Evolutionary conservation across 2,888 invertebrate genomes (phyloP).

Genomic region (Neelides folsomi): DNA sequence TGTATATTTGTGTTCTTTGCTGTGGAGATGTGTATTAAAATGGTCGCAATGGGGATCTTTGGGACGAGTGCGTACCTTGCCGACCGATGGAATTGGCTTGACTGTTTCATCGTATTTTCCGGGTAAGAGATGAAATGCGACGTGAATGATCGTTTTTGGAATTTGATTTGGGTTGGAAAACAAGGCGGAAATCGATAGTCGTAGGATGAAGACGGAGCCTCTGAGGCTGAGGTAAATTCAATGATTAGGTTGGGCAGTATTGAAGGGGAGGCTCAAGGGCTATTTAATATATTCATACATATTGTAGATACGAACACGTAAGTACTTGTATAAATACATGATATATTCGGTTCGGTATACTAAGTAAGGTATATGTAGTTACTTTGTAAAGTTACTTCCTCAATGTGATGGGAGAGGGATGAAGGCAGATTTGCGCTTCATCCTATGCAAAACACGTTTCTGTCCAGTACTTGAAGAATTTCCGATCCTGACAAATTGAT

Average conservation of each 20-base stretch:
- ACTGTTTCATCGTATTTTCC: slow-evolving; percentile 93
- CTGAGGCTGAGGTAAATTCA: not conserved
- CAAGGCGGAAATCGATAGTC: not conserved
- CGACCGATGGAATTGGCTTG: slow-evolving; percentile 97
- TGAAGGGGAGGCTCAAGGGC: not conserved
- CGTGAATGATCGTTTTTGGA: not conserved
- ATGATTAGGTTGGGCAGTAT: slow-evolving; percentile 6
- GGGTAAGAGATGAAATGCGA: slow-evolving; percentile 51
- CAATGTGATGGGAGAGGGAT: no score
- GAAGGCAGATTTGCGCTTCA: no score
- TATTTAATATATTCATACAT: no score
- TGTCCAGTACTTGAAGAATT: slow-evolving; percentile 3
- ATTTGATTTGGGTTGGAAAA: not conserved
- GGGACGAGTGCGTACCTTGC: slow-evolving; percentile 89
- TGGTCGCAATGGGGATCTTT: slow-evolving; percentile 94
- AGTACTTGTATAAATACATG: no score
- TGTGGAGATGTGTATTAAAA: slow-evolving; percentile 94
- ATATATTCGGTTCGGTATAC: no score
- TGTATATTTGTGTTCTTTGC: slow-evolving; percentile 98
- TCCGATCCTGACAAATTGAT: slow-evolving; percentile 19
- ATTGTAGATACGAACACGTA: no score
- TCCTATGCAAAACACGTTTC: no score
- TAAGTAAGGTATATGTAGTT: no score
- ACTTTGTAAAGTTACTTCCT: not conserved
- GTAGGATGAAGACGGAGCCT: not conserved